A percentile compares a stretch with the other conserved stretches of the same genome.
Evolutionary conservation across 2,888 invertebrate species (phyloP).

Genomic region (Crioceris asparagi): DNA sequence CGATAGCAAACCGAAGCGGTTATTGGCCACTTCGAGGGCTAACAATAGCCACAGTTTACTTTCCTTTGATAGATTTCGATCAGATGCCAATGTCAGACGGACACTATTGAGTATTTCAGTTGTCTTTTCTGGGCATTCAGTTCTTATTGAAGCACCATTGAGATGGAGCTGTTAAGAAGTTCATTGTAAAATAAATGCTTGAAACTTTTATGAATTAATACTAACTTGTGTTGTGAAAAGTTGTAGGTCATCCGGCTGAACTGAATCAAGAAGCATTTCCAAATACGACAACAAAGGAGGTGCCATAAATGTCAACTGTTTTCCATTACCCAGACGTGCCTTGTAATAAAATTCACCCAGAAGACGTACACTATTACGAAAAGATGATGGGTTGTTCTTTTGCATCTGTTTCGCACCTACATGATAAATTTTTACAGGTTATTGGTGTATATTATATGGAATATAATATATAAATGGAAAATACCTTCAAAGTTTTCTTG

Average conservation of each 20-base stretch:
- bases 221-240: constrained; percentile 37
- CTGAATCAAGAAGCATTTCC: constrained; percentile 34
- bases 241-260: constrained; percentile 33
- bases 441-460: neutral
- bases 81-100: constrained; percentile 30
- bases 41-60: constrained; percentile 36
- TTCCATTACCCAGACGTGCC: constrained; percentile 26
- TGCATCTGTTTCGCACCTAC: constrained; percentile 20
- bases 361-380: constrained; percentile 35
- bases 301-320: constrained; percentile 25
- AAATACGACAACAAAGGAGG: constrained; percentile 34
- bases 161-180: constrained; percentile 34
- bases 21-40: constrained; percentile 35
- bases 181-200: no score
- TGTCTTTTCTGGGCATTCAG: constrained; percentile 25
- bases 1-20: constrained; percentile 32
- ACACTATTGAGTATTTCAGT: constrained; percentile 31
- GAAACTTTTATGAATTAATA: no score
- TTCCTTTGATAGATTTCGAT: constrained; percentile 28
- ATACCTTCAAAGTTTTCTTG: constrained; percentile 32
- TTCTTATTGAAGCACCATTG: constrained; percentile 31
- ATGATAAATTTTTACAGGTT: neutral
- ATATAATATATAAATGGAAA: neutral
- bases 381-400: constrained; percentile 23
- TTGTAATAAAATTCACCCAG: constrained; percentile 34